Conservation (phyloP, 2,888 invertebrate genomes). For the Dasysyrphus albostriatus region DNA sequence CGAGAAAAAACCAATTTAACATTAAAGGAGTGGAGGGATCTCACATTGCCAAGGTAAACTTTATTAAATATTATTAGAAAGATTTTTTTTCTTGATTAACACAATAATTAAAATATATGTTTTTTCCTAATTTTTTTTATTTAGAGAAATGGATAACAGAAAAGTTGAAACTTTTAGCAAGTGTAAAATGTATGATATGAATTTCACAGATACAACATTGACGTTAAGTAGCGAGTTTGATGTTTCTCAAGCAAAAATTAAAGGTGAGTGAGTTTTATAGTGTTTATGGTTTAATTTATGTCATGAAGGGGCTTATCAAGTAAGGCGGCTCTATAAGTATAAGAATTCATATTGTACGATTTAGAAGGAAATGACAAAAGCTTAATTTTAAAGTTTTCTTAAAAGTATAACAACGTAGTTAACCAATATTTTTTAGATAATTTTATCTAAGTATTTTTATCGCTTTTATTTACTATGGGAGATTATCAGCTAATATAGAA, state of each 20-base stretch:
- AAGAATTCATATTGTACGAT: too few species aligned
- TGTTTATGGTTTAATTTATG: neutral
- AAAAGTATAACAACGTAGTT: too few species aligned
- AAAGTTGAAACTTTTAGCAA: constrained; percentile 82
- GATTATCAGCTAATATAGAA: too few species aligned
- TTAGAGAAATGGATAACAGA: constrained; percentile 82
- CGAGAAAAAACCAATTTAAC: constrained; percentile 84
- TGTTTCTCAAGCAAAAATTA: neutral
- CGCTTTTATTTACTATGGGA: too few species aligned
- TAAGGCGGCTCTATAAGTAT: neutral
- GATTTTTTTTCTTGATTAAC: too few species aligned
- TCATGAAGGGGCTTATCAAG: neutral
- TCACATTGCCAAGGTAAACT: constrained; percentile 85
- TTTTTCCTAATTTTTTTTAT: too few species aligned
- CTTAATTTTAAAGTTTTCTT: too few species aligned
- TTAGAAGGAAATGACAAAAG: too few species aligned
- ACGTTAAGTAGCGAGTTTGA: neutral
- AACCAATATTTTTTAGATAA: too few species aligned
- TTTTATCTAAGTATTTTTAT: too few species aligned
- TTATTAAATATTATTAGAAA: too few species aligned
- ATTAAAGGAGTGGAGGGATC: constrained; percentile 84
- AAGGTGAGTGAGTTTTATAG: constrained; percentile 35
- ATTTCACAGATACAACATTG: constrained; percentile 77
- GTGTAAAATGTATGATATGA: constrained; percentile 84
- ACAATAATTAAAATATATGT: too few species aligned